phyloP scores from a whole-genome alignment of 53 echinoderm and acorn worm genomes.

The Holothuria leucospilota region DNA sequence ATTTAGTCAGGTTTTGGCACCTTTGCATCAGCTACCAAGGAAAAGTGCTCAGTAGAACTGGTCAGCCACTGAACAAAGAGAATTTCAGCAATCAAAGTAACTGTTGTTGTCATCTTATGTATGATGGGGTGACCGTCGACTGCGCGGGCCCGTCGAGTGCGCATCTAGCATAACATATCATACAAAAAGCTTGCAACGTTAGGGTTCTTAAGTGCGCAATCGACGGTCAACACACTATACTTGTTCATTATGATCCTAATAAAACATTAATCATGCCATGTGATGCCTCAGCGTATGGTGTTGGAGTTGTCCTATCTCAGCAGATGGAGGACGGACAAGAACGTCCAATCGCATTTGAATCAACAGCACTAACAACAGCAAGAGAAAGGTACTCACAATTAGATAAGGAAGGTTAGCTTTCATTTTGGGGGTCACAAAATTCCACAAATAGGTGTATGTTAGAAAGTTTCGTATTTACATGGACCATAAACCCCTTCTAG shows the following conservation, averaged over 20 bases:
- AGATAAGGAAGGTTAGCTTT: slow-evolving; percentile 65
- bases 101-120: slow-evolving; percentile 49
- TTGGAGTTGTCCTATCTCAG: slow-evolving; percentile 69
- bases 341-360: slow-evolving; percentile 38
- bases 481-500: slow-evolving; percentile 56
- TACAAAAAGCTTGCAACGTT: no score
- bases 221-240: no score
- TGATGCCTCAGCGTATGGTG: slow-evolving; percentile 65
- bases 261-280: slow-evolving; percentile 47
- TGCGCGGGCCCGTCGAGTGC: no score
- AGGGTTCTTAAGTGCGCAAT: no score
- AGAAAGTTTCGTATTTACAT: slow-evolving; percentile 41
- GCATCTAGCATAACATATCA: no score
- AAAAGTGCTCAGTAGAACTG: slow-evolving; percentile 57
- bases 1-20: slow-evolving; percentile 24
- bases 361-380: background rate
- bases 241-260: slow-evolving; percentile 41
- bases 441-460: slow-evolving; percentile 57
- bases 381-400: slow-evolving; percentile 44
- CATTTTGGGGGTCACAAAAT: slow-evolving; percentile 55
- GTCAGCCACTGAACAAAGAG: slow-evolving; percentile 50
- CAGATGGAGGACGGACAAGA: slow-evolving; percentile 44
- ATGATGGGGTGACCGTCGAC: no score
- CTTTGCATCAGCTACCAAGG: slow-evolving; percentile 60
- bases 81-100: slow-evolving; percentile 60